Evolutionary conservation across 2,888 invertebrate species (phyloP).

Genomic region (Allophyes oxyacanthae): DNA sequence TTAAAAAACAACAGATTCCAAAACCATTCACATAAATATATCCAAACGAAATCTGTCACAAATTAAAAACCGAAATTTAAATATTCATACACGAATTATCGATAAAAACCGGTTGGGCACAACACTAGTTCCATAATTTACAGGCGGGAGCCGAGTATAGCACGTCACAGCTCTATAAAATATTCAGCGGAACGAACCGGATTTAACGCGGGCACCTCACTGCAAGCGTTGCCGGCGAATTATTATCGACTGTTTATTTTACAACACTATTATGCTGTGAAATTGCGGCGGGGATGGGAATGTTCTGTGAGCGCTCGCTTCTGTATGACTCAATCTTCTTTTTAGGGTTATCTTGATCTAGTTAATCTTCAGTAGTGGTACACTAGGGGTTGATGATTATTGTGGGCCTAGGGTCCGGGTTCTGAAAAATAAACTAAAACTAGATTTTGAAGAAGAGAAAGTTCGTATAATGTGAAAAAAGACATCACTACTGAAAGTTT

Average conservation of each 20-base stretch:
- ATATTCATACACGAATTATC: slow-evolving; percentile 37
- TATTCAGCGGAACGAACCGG: slow-evolving; percentile 74
- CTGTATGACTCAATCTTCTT: neutral
- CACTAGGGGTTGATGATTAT: too few relatives aligned
- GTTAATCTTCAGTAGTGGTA: too few relatives aligned
- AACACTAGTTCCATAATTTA: slow-evolving; percentile 59
- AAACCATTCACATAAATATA: neutral
- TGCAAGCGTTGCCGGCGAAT: slow-evolving; percentile 41
- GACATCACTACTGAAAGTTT: too few relatives aligned
- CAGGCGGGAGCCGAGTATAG: slow-evolving; percentile 58
- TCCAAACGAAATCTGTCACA: neutral
- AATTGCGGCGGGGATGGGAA: slow-evolving; percentile 18
- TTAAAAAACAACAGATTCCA: too few relatives aligned
- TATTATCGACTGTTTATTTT: slow-evolving; percentile 65
- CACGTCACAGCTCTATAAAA: slow-evolving; percentile 70
- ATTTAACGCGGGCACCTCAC: slow-evolving; percentile 67
- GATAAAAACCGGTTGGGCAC: slow-evolving; percentile 41
- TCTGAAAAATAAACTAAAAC: too few relatives aligned
- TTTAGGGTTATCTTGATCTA: neutral
- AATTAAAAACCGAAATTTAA: slow-evolving; percentile 11
- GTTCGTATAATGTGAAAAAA: too few relatives aligned
- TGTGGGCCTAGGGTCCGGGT: too few relatives aligned
- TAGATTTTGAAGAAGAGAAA: too few relatives aligned
- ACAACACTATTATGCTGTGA: slow-evolving; percentile 42
- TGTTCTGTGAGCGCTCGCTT: neutral